Base-by-base conservation (phyloP, 2,797 vertebrate genomes). In the Synaphobranchus kaupii region DNA sequence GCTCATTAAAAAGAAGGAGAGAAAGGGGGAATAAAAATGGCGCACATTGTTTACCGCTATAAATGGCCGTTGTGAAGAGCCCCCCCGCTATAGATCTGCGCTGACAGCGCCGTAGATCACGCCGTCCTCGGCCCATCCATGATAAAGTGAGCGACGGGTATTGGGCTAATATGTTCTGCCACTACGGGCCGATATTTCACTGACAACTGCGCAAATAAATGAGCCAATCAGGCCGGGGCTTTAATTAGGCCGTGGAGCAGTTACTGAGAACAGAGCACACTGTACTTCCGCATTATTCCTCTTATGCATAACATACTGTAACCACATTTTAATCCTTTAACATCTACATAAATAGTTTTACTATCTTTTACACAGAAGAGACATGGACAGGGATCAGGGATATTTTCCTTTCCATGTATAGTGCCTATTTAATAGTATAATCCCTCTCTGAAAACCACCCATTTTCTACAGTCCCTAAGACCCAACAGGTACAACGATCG, bases 1-100 rank as follows among this genome's bases (percentile, higher is more conserved):
- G 96, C 98, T 99, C 98, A 99, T 99, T 99, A 99, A 98, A 98
- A 98, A n/a, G n/a, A 95, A 95, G 96, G 93, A 95, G 93, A 95
- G 96, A 95, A 95, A 6, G 94, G 90, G 94, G n/a, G n/a, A 93
- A 94, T 39, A 76, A 80, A 48, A 80, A 48, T 48, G 76, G 76
- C 44, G 76, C 4, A 22, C 76, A 48, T 80, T 80, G 76, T 80
- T 80, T 80, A 80, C 76, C 20, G 17, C 80, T 68, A 47, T 68
- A 48, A 50, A 48, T 76, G 68, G n/a, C 5, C 22, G 60, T 1
- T 31, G 47, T 0, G 47, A 34, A 39, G 68, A 76, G 31, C 4
- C 85, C 25, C 58, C n/a, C 10, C 50, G 50, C 85, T n/a, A 76
- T 17, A 86, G 66, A 73, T 86, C 68, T 66, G 85, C 31, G 15